phyloP scores from a whole-genome alignment of 2,113 vertebrate genomes.

The Rallus limicola region DNA sequence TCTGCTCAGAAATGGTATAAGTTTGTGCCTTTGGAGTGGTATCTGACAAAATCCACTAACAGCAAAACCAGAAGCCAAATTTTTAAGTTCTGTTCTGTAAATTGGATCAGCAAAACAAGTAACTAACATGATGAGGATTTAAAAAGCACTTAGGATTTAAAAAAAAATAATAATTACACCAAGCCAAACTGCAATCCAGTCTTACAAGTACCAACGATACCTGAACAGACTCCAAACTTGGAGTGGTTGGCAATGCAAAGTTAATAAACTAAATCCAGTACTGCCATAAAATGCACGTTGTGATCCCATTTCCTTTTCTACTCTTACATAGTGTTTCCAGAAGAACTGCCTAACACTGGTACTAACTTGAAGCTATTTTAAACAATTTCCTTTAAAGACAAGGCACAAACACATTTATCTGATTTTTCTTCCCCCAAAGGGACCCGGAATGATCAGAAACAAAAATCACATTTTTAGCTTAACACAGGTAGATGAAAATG shows the following conservation, averaged over 20 bases:
- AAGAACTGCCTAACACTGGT: neutral
- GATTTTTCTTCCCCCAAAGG: neutral
- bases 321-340: slow-evolving; percentile 27
- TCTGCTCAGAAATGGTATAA: neutral
- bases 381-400: neutral
- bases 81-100: neutral
- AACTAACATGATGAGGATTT: neutral
- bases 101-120: neutral
- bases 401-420: slow-evolving; percentile 2
- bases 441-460: neutral
- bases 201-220: neutral
- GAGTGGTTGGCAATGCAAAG: neutral
- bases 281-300: slow-evolving; percentile 43
- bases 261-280: slow-evolving; percentile 52
- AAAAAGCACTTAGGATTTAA: neutral
- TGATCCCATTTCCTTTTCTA: slow-evolving; percentile 59
- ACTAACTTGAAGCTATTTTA: slow-evolving; percentile 38
- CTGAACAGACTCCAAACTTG: neutral
- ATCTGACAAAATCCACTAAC: neutral
- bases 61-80: neutral
- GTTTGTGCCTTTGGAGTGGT: neutral
- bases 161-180: neutral
- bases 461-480: neutral
- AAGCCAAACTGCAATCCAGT: neutral
- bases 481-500: neutral